Base-by-base conservation (phyloP, 2,797 vertebrate species). In the Sarcoramphus papa region DNA sequence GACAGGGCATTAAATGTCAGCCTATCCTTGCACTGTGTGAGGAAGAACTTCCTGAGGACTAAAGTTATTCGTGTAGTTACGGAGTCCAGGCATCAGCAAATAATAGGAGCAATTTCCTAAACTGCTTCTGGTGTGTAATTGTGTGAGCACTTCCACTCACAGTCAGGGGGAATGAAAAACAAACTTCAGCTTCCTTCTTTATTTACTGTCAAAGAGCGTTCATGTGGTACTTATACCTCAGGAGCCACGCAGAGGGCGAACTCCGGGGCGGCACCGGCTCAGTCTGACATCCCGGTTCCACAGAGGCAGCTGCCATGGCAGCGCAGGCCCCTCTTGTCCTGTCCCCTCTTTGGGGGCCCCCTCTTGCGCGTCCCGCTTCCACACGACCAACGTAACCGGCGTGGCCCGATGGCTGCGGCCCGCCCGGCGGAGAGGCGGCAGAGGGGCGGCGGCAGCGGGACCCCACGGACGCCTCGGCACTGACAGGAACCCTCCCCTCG, bases 141-240 rank as follows among this genome's bases (percentile, higher is more conserved):
- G 12, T 0, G 8, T 4, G 2, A 31, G 14, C 10, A 2, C 37
- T 24, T 7, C 35, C 69, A 48, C 23, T 5, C 20, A 3, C 18
- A n/a, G 30, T 2, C 5, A 10, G 10, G 17, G 20, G 47, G 21
- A 45, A 28, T 0, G 7, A 24, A 10, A 25, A 12, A 15, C 40
- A 4, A 59, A 10, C 18, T 12, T 5, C 28, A 12, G 1, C 16
- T 7, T 25, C 31, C 59, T 3, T 1, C 51, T 30, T 31, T 3
- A 15, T 13, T 16, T 17, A 13, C 40, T 2, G 15, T 4, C 17
- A 19, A 4, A 8, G 21, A 6, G 7, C 11, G 9, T 1, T 47
- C 3, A 0, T 0, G 16, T 0, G 22, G 17, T 5, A 7, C 48
- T 7, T 5, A 1, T 3, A 22, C 13, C 23, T 1, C 24, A 1